Conservation (phyloP, 2,113 vertebrate species). For the Sylvia atricapilla region DNA sequence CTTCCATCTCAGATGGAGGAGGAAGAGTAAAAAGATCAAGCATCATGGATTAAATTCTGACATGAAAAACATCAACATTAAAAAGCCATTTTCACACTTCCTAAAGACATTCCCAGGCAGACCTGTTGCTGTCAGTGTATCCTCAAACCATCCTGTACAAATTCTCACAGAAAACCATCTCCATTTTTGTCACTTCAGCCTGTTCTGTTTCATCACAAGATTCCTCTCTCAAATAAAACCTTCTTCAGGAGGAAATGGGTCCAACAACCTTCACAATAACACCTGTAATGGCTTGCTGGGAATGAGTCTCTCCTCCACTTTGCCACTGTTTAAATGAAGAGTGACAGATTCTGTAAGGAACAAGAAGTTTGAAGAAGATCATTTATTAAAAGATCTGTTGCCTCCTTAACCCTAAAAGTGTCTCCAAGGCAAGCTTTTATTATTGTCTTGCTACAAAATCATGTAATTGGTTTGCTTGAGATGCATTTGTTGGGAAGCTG, state of each 20-base stretch:
- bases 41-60: not conserved
- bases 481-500: not conserved
- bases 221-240: not conserved
- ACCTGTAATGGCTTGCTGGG: not conserved
- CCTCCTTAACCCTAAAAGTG: slow-evolving; percentile 1
- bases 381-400: not conserved
- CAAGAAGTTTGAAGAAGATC: not conserved
- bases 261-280: not conserved
- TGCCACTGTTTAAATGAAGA: not conserved
- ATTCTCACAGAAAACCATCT: not conserved
- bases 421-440: slow-evolving; percentile 30
- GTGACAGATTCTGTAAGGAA: not conserved
- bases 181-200: not conserved
- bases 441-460: not conserved
- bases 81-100: not conserved
- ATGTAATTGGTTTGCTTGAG: not conserved
- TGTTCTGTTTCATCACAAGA: accelerated
- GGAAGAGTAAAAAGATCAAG: not conserved
- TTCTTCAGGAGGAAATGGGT: not conserved
- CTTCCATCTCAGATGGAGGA: not conserved
- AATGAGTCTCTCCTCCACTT: not conserved
- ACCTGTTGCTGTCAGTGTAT: not conserved
- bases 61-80: not conserved
- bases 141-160: not conserved
- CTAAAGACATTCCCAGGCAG: not conserved